phyloP scores from a whole-genome alignment of 2,113 vertebrate species.

The Geococcyx californianus region DNA sequence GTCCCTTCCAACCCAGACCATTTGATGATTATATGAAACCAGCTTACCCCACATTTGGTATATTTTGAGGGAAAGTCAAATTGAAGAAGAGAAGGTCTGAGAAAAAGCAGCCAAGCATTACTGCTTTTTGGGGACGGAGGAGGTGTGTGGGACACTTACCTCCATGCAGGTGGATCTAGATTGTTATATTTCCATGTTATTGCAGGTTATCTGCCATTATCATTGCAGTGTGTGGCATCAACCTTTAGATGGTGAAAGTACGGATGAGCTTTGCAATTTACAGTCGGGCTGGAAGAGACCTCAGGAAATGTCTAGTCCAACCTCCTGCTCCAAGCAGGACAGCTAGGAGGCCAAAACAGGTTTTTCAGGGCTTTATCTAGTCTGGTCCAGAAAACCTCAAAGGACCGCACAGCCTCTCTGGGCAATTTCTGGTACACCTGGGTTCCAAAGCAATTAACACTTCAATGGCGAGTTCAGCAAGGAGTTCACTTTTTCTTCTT shows the following conservation, averaged over 20 bases:
- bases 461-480: neutral
- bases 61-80: neutral
- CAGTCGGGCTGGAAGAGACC: neutral
- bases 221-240: neutral
- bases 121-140: neutral
- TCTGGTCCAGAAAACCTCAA: neutral
- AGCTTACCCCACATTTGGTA: neutral
- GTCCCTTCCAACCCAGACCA: too few relatives aligned
- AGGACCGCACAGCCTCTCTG: neutral
- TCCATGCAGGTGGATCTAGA: neutral
- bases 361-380: neutral
- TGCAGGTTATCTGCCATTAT: neutral
- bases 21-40: neutral
- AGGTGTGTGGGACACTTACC: neutral
- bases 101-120: rapidly evolving
- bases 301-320: neutral
- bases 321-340: neutral
- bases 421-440: neutral
- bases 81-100: neutral
- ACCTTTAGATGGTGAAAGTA: neutral
- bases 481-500: neutral
- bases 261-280: neutral
- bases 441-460: neutral
- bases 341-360: neutral
- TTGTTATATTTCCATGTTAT: neutral